These are phyloP conservation scores for Cariama cristata DNA, from an alignment of 2,113 vertebrate species.

Conservation along the genomic window DNA sequence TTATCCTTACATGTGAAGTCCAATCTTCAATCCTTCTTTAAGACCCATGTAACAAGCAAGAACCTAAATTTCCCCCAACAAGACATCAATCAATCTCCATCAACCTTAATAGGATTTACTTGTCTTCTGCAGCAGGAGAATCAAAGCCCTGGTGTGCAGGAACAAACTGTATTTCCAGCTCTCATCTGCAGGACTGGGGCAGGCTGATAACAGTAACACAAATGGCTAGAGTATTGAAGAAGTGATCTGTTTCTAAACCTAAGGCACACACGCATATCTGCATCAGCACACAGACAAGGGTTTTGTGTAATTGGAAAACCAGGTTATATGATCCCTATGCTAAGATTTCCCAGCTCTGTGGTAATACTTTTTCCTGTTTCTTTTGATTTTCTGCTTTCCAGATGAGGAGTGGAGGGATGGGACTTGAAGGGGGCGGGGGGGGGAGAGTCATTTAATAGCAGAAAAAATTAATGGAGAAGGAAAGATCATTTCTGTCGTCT, in stretches of 20 bases:
- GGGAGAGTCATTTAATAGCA: slow-evolving; percentile 52
- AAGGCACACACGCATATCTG: background rate
- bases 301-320: slow-evolving; percentile 49
- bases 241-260: background rate
- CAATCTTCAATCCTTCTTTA: background rate
- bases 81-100: background rate
- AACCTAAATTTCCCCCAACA: background rate
- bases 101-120: background rate
- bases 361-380: slow-evolving; percentile 11
- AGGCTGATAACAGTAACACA: background rate
- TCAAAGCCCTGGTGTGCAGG: background rate
- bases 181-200: background rate
- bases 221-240: background rate
- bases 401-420: background rate
- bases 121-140: background rate
- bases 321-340: background rate
- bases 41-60: background rate
- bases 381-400: slow-evolving; percentile 42
- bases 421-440: too few relatives aligned
- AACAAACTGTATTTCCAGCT: background rate
- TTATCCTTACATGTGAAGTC: background rate
- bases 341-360: background rate
- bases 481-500: slow-evolving; percentile 27
- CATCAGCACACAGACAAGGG: background rate
- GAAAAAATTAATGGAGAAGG: slow-evolving; percentile 22